A percentile compares a stretch with the other conserved stretches of the same genome.
Evolutionary conservation across 1,140 invertebrate species (phyloP).

Genomic region (Diploscapter pachys): DNA sequence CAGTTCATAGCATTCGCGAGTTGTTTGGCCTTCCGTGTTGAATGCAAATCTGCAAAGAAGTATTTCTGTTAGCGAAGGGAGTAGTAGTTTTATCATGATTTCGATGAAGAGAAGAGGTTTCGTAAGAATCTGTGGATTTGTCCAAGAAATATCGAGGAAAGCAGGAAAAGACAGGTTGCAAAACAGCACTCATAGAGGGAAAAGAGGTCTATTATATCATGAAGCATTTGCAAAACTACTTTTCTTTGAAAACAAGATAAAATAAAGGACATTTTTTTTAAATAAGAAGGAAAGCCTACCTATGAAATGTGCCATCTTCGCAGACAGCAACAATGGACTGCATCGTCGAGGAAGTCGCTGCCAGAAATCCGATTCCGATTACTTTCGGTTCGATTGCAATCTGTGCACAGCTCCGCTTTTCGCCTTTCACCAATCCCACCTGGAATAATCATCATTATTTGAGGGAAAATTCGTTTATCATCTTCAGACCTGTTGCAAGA

Average conservation of each 20-base stretch:
- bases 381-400: conserved; percentile 6
- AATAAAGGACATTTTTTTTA: background rate
- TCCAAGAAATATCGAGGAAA: background rate
- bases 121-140: background rate
- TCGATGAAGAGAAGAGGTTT: background rate
- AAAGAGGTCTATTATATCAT: background rate
- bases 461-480: background rate
- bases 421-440: conserved; percentile 4
- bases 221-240: background rate
- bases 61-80: background rate
- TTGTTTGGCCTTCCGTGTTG: background rate
- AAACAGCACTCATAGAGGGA: background rate
- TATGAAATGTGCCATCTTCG: conserved; percentile 3
- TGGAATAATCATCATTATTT: conserved; percentile 1
- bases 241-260: background rate
- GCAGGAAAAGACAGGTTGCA: background rate
- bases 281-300: background rate
- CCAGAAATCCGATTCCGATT: conserved; percentile 1
- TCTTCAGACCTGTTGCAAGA: background rate
- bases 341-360: background rate
- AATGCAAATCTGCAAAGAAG: conserved; percentile 9
- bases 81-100: background rate
- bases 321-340: conserved; percentile 9
- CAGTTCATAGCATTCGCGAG: conserved; percentile 3
- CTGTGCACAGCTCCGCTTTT: conserved; percentile 12